phyloP scores from a whole-genome alignment of 2,888 invertebrate genomes.

The Gasteruption jaculator region DNA sequence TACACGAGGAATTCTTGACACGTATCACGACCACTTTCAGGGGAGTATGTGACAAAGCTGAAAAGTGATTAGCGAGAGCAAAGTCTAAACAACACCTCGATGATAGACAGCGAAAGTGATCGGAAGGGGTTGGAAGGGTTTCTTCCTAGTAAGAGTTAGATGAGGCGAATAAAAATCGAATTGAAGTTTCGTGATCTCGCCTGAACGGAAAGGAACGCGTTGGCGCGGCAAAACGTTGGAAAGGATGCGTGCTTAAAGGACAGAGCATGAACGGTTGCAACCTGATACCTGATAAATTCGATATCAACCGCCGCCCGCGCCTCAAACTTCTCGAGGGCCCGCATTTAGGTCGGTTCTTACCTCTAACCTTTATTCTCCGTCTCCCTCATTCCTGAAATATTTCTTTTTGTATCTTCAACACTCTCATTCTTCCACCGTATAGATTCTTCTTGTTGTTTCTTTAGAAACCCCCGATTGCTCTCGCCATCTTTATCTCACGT shows the following conservation, averaged over 20 bases:
- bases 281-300: conserved; percentile 47
- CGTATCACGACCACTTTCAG: too few species aligned
- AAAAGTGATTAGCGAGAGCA: background rate
- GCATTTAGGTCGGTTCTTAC: conserved; percentile 32
- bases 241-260: conserved; percentile 34
- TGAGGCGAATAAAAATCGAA: conserved; percentile 23
- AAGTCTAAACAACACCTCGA: background rate
- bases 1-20: too few species aligned
- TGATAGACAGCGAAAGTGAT: background rate
- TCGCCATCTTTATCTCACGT: conserved; percentile 33
- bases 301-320: conserved; percentile 42
- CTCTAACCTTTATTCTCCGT: conserved; percentile 15
- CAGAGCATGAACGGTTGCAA: conserved; percentile 39
- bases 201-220: conserved; percentile 28
- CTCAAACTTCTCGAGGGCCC: too few species aligned
- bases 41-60: too few species aligned
- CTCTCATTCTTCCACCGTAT: conserved; percentile 12
- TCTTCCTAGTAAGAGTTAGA: background rate
- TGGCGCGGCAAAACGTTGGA: conserved; percentile 37
- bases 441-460: conserved; percentile 1
- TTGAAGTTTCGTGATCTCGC: conserved; percentile 21
- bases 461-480: conserved; percentile 32
- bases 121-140: too few species aligned
- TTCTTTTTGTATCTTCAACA: conserved; percentile 10
- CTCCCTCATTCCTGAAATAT: conserved; percentile 12